Percentiles rank a stretch among this genome's conserved stretches.
Evolutionary conservation across 2,888 invertebrate species (phyloP).

Genomic region (Lithodes maja): DNA sequence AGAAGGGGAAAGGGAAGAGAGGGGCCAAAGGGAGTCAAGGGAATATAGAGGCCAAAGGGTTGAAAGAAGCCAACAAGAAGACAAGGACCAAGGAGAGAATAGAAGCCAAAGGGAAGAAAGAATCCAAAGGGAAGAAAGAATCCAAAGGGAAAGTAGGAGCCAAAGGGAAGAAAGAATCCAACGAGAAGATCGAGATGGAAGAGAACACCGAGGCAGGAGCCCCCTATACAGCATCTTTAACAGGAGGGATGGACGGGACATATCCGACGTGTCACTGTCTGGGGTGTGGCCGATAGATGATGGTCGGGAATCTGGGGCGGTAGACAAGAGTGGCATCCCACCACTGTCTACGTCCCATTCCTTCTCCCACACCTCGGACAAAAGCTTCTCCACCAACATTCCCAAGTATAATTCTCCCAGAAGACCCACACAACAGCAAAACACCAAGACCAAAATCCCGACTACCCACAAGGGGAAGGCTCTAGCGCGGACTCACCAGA

Average conservation of each 20-base stretch:
- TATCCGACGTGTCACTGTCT: constrained; percentile 43
- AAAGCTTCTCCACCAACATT: constrained; percentile 8
- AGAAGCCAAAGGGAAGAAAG: background rate
- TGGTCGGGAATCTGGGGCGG: background rate
- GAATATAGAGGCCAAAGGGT: too few species aligned
- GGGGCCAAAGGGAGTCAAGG: too few species aligned
- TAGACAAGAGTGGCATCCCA: background rate
- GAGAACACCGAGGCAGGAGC: background rate
- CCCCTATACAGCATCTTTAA: constrained; percentile 35
- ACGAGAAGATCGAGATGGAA: background rate
- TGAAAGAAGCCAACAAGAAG: too few species aligned
- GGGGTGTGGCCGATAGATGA: constrained; percentile 63
- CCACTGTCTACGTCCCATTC: background rate
- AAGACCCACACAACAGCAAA: constrained; percentile 19
- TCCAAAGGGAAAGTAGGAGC: too few species aligned
- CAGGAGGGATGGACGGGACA: constrained; percentile 17
- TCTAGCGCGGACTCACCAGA: constrained; percentile 23
- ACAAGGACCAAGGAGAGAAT: background rate
- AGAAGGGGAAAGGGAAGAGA: background rate
- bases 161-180: too few species aligned
- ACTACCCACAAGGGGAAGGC: constrained; percentile 16
- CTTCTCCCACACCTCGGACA: background rate
- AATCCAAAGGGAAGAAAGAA: too few species aligned
- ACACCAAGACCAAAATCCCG: constrained; percentile 40
- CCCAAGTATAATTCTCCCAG: constrained; percentile 38